These are phyloP conservation scores for Lota lota DNA, from an alignment of 2,113 vertebrate species.

Conservation along the genomic window DNA sequence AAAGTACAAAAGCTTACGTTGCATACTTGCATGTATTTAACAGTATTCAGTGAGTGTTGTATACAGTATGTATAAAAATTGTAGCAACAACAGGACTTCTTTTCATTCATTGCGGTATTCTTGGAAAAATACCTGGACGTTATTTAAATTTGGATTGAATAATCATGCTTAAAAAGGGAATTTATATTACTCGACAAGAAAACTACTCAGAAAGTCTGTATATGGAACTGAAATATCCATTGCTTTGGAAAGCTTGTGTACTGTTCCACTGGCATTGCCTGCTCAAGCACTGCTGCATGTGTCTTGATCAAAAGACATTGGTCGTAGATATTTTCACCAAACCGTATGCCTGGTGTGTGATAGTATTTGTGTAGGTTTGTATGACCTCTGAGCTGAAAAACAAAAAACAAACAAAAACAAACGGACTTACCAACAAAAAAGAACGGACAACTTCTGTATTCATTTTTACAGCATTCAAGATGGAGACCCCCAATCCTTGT, in stretches of 20 bases:
- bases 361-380: slow-evolving; percentile 16
- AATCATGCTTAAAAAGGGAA: too few relatives aligned
- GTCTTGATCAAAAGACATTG: slow-evolving; percentile 16
- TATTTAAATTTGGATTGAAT: too few relatives aligned
- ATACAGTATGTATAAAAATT: slow-evolving; percentile 54
- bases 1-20: slow-evolving; percentile 41
- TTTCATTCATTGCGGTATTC: too few relatives aligned
- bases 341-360: slow-evolving; percentile 10
- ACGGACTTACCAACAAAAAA: too few relatives aligned
- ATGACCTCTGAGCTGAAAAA: slow-evolving; percentile 7
- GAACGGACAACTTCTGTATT: slow-evolving; percentile 26
- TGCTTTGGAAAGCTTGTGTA: slow-evolving; percentile 19
- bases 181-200: neutral
- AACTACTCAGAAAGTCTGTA: neutral
- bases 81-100: slow-evolving; percentile 43
- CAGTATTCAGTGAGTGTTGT: slow-evolving; percentile 48
- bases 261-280: slow-evolving; percentile 18
- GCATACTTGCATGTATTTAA: slow-evolving; percentile 57
- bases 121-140: too few relatives aligned
- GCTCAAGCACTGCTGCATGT: slow-evolving; percentile 42
- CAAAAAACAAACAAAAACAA: slow-evolving; percentile 4
- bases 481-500: slow-evolving; percentile 43
- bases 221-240: slow-evolving; percentile 1
- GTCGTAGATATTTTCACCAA: slow-evolving; percentile 12
- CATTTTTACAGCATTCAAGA: slow-evolving; percentile 43